Conservation (phyloP, 2,797 vertebrate species). For the Sylvilagus floridanus region DNA sequence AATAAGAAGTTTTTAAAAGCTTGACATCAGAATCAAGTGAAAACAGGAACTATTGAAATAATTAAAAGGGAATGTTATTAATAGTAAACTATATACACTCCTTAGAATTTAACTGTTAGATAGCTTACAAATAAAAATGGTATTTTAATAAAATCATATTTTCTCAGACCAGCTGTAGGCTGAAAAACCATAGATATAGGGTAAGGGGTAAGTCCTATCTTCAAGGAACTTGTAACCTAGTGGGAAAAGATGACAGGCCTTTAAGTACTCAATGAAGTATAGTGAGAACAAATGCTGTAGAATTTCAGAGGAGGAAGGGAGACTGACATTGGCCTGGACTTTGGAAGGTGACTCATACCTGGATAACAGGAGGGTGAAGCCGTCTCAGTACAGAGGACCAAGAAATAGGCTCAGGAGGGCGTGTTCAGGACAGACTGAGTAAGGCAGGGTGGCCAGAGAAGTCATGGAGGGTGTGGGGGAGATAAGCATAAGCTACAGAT, state of each 20-base stretch:
- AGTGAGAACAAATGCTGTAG: background rate
- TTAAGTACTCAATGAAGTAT: background rate
- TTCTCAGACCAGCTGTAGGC: background rate
- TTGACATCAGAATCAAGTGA: background rate
- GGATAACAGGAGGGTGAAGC: background rate
- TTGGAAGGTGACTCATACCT: background rate
- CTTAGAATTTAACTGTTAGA: slow-evolving; percentile 21
- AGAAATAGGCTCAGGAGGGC: background rate
- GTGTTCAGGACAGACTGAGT: background rate
- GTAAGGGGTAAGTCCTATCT: background rate
- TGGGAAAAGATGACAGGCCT: background rate
- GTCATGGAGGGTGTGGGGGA: background rate
- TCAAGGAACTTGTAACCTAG: slow-evolving; percentile 24
- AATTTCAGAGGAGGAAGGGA: background rate
- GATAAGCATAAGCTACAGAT: background rate
- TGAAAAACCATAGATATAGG: background rate
- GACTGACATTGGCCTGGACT: background rate
- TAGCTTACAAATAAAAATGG: background rate
- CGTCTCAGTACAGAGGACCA: background rate
- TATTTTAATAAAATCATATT: slow-evolving; percentile 23
- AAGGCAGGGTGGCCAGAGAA: background rate
- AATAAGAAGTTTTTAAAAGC: background rate
- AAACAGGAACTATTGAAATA: background rate
- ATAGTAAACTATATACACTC: background rate
- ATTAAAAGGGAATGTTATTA: background rate